Percentiles rank a stretch among this genome's conserved stretches.
Evolutionary conservation across 2,797 vertebrate species (phyloP).

Genomic region (Acomys russatus): DNA sequence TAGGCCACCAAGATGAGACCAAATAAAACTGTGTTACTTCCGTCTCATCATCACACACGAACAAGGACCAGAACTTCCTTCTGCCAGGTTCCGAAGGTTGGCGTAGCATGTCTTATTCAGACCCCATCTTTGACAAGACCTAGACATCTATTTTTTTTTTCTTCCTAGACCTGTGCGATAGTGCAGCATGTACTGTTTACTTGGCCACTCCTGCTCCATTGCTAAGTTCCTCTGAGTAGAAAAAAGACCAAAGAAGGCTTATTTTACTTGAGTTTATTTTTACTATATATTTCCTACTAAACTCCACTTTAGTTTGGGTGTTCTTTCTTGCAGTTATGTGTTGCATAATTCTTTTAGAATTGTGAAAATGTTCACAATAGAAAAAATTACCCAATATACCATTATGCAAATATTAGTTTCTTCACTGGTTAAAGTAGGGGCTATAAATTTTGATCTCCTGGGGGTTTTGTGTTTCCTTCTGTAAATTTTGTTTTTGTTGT

Average conservation of each 20-base stretch:
- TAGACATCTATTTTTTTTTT: neutral
- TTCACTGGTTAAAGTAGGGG: neutral
- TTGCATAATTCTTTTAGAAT: constrained; percentile 43
- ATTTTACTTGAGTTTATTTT: neutral
- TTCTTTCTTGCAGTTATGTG: constrained; percentile 11
- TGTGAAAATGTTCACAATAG: neutral
- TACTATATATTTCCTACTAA: constrained; percentile 12
- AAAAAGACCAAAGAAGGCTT: neutral
- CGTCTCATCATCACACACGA: neutral
- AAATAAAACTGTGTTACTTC: neutral
- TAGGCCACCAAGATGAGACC: neutral
- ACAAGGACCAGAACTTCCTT: neutral
- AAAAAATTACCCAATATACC: neutral
- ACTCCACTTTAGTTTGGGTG: neutral
- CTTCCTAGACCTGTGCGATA: neutral
- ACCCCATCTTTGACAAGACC: neutral
- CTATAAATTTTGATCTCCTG: constrained; percentile 13
- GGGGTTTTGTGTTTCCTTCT: neutral
- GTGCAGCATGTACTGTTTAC: neutral
- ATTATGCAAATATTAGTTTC: neutral
- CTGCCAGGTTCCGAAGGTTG: neutral
- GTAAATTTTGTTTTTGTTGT: neutral
- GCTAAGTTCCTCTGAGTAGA: neutral
- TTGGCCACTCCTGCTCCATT: neutral
- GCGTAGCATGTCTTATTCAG: constrained; percentile 1